phyloP scores from a whole-genome alignment of 1,140 invertebrate species.

The Agrypnia vestita region DNA sequence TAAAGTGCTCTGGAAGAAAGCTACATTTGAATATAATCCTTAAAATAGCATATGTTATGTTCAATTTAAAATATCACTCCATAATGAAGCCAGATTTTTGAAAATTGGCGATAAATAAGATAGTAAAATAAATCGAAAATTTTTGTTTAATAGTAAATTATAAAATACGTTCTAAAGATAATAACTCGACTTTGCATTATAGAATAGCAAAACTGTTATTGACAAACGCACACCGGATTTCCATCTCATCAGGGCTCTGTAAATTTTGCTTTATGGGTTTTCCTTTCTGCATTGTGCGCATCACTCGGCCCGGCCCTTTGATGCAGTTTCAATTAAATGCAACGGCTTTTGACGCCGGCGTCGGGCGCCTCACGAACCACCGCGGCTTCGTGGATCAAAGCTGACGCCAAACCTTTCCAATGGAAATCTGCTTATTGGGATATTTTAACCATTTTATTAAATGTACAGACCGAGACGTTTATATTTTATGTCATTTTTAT shows the following conservation, averaged over 20 bases:
- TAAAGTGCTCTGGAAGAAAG: too few relatives aligned
- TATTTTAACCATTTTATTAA: neutral
- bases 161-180: neutral
- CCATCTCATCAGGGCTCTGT: neutral
- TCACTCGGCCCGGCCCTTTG: neutral
- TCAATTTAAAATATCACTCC: too few relatives aligned
- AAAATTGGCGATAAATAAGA: too few relatives aligned
- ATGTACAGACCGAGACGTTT: too few relatives aligned
- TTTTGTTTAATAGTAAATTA: too few relatives aligned
- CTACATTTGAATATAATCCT: too few relatives aligned
- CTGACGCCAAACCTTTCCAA: neutral
- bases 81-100: too few relatives aligned
- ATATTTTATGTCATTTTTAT: too few relatives aligned
- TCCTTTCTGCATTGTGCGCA: conserved; percentile 8
- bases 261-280: conserved; percentile 17
- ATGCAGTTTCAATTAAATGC: conserved; percentile 40
- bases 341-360: neutral
- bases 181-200: neutral
- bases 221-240: conserved; percentile 1
- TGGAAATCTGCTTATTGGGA: neutral
- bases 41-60: too few relatives aligned
- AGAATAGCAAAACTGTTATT: neutral
- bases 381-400: neutral
- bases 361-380: neutral
- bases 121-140: too few relatives aligned